phyloP scores from a whole-genome alignment of 2,797 vertebrate species.

The Macrochelys suwanniensis region DNA sequence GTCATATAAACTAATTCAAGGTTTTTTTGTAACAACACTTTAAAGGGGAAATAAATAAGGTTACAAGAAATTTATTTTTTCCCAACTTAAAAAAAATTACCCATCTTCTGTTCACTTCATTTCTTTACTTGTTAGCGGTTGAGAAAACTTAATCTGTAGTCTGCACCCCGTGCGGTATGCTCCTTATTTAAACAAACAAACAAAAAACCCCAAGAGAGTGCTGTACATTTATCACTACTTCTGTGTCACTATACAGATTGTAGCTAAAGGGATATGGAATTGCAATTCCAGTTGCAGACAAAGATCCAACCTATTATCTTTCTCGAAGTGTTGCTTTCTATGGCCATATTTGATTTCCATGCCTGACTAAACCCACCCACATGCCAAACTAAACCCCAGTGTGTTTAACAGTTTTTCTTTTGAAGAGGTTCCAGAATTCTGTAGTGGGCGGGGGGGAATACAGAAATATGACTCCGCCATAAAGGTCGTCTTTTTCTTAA shows the following conservation, averaged over 20 bases:
- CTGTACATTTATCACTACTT: background rate
- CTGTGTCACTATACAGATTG: background rate
- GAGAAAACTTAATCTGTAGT: background rate
- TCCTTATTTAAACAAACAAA: background rate
- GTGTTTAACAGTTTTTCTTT: slow-evolving; percentile 71
- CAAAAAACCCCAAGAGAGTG: no score
- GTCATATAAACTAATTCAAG: background rate
- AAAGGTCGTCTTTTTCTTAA: slow-evolving; percentile 38
- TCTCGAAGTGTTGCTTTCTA: slow-evolving; percentile 37
- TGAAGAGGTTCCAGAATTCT: slow-evolving; percentile 46
- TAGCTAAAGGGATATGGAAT: slow-evolving; percentile 21
- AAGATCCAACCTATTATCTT: background rate
- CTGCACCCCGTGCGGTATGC: accelerated
- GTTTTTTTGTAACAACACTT: background rate
- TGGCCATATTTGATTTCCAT: slow-evolving; percentile 69
- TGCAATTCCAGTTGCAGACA: slow-evolving; percentile 49
- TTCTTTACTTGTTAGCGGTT: background rate
- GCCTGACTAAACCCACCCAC: slow-evolving; percentile 76
- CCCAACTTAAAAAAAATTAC: background rate
- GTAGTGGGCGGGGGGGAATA: slow-evolving; percentile 62
- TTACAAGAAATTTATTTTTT: background rate
- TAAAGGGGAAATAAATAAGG: background rate
- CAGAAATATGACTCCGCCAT: slow-evolving; percentile 36
- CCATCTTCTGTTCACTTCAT: background rate
- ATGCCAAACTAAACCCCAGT: slow-evolving; percentile 58